Evolutionary conservation across 2,888 invertebrate species (phyloP).

Genomic region (Cheilosia vernalis): DNA sequence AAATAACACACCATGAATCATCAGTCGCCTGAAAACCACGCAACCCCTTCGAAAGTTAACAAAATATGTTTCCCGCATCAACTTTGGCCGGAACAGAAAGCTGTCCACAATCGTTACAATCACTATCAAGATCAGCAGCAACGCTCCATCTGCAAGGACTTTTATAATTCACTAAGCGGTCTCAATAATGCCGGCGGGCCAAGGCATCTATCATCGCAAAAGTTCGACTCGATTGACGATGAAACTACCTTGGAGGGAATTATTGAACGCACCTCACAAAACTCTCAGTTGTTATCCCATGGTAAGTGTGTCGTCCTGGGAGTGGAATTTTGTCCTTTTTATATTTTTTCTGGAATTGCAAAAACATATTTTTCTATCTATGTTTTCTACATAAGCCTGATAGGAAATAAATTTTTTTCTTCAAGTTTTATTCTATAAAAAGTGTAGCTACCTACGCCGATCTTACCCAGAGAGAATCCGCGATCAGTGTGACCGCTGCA

Average conservation of each 20-base stretch:
- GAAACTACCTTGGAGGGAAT: conserved; percentile 53
- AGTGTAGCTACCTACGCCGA: too few relatives aligned
- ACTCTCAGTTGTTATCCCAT: conserved; percentile 50
- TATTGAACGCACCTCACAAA: conserved; percentile 51
- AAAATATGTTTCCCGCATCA: conserved; percentile 14
- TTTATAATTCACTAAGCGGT: conserved; percentile 29
- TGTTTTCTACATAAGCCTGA: too few relatives aligned
- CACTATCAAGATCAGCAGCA: conserved; percentile 36
- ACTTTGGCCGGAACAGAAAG: conserved; percentile 39
- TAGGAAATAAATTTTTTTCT: too few relatives aligned
- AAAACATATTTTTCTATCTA: too few relatives aligned
- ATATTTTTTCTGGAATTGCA: neutral
- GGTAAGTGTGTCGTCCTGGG: conserved; percentile 45
- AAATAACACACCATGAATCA: conserved; percentile 47
- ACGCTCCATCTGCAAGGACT: conserved; percentile 26
- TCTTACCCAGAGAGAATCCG: too few relatives aligned
- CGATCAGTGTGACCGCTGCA: too few relatives aligned
- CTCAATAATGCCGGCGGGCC: conserved; percentile 1
- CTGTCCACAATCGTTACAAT: conserved; percentile 5
- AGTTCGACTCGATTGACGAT: conserved; percentile 51
- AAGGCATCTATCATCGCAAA: conserved; percentile 2
- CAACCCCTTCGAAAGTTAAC: conserved; percentile 24
- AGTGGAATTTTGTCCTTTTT: neutral
- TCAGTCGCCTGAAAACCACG: conserved; percentile 20
- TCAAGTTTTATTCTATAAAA: too few relatives aligned